Conservation (phyloP, 2,888 invertebrate genomes). For the Notocelia uddmanniana region DNA sequence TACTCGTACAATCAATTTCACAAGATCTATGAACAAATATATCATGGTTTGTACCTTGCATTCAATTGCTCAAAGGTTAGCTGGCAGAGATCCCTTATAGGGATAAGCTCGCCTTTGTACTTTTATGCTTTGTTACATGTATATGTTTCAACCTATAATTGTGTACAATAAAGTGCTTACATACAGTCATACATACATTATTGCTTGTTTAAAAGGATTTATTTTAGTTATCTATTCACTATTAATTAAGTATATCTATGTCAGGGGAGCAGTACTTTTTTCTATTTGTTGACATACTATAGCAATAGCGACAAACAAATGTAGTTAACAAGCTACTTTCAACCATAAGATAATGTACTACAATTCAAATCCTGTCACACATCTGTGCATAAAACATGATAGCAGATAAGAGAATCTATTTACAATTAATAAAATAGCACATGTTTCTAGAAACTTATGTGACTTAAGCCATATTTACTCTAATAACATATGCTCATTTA, state of each 20-base stretch:
- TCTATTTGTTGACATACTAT: neutral
- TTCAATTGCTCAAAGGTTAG: too few species aligned
- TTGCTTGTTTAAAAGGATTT: too few species aligned
- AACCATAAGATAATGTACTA: neutral
- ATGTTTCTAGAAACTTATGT: neutral
- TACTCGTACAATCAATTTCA: too few species aligned
- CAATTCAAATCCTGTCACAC: constrained; percentile 4
- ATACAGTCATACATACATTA: too few species aligned
- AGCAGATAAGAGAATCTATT: neutral
- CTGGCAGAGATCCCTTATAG: too few species aligned
- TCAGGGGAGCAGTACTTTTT: neutral
- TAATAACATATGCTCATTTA: neutral
- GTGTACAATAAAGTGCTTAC: too few species aligned
- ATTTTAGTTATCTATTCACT: neutral
- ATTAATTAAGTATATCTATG: constrained; percentile 1
- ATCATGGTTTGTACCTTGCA: too few species aligned
- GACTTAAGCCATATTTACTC: neutral
- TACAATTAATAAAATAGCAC: constrained; percentile 1
- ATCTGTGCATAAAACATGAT: neutral
- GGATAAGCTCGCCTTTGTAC: too few species aligned
- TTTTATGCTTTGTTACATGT: too few species aligned
- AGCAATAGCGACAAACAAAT: constrained; percentile 1
- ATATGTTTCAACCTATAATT: too few species aligned
- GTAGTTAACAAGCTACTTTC: neutral
- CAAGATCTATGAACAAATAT: too few species aligned